Evolutionary conservation across 2,113 vertebrate genomes (phyloP), one percentile per base, ranked within the genome.

Genomic region (Acrocephalus kingi): DNA sequence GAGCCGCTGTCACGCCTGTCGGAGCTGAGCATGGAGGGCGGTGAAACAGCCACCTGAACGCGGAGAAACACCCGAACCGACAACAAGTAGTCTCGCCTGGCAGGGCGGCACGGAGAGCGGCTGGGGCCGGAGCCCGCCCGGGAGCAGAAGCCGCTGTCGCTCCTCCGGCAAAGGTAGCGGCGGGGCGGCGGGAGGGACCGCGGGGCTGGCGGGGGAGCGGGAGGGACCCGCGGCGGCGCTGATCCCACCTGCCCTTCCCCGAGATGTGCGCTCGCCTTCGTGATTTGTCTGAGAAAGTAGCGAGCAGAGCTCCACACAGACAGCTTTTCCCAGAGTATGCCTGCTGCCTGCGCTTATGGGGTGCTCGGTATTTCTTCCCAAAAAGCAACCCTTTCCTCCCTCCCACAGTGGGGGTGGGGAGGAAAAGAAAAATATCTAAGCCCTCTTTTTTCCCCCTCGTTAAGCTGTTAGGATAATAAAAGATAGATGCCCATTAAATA

Each of bases 11-110:
- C 67, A 30, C 43, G 58, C 74, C 83, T 80, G 28, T 80, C 55
- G 68, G 84, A 93, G 92, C 63, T 89, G 92, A 49, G 94, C 74
- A 41, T 37, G 93, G 64, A 48, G 91, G 77, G 88, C 28, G 58
- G 93, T 52, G 58, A 93, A 89, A 67, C 78, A 75, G 87, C 96
- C 90, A 94, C 96, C 97, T 84, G 97, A 96, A 87, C 64, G 84
- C 72, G 63, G 80, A 75, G 87, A 75, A 90, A 46, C 69, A 15
- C 14, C 52, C 76, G n/a, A 75, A 27, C 52, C 63, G 17, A 95
- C 98, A 98, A 98, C 97, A 98, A 98, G 97, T 97, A 97, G 97
- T 94, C 93, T 87, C 61, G 25, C 51, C 35, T 46, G 67, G 69
- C 86, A 68, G 41, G 56, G 61, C 62, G 87, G 45, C 61, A 14